These are phyloP conservation scores for Ferrisia virgata DNA, from an alignment of 2,888 invertebrate species.

Conservation along the genomic window DNA sequence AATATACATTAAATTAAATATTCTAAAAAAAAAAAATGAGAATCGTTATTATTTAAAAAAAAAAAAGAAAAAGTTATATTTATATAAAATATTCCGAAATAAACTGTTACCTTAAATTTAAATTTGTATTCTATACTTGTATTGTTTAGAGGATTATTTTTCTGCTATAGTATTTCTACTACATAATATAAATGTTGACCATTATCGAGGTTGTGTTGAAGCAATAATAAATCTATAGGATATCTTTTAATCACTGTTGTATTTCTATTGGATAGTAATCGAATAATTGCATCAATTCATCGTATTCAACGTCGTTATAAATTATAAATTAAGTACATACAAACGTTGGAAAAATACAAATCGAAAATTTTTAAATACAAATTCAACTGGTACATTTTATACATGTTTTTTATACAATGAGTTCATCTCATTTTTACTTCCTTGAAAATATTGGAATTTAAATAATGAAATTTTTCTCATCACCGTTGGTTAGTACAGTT, in stretches of 20 bases:
- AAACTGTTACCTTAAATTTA: slow-evolving; percentile 22
- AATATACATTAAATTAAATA: background rate
- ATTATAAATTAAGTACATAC: background rate
- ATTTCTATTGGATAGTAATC: no score
- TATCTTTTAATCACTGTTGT: background rate
- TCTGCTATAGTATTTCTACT: slow-evolving; percentile 10
- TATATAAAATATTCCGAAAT: background rate
- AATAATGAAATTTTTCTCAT: background rate
- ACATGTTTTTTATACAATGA: background rate
- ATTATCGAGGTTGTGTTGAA: slow-evolving; percentile 12
- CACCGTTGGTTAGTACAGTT: background rate
- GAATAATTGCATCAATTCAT: no score
- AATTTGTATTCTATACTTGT: slow-evolving; percentile 5
- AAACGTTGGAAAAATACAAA: background rate
- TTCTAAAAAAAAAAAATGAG: background rate
- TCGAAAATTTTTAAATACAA: background rate
- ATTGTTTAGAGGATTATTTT: background rate
- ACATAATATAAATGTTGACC: background rate
- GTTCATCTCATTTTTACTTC: slow-evolving; percentile 3
- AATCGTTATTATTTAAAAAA: background rate
- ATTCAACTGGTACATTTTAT: background rate
- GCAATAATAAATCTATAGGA: slow-evolving; percentile 25
- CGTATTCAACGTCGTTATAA: no score
- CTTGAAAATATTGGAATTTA: background rate
- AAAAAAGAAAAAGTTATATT: background rate